Conservation (phyloP, 2,888 invertebrate genomes). For the Leucania comma region DNA sequence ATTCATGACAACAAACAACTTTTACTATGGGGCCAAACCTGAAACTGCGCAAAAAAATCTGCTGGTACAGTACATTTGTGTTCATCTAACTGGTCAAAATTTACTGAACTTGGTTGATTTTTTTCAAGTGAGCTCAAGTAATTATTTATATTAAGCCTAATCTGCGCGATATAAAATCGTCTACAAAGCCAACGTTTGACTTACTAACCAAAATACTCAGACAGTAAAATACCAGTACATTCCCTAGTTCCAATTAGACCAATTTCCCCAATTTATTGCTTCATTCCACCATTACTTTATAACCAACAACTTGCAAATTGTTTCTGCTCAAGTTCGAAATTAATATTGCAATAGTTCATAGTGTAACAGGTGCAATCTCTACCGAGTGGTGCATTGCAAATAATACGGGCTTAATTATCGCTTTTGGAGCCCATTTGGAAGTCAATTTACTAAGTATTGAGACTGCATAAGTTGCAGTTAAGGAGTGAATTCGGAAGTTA, state of each 20-base stretch:
- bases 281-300: constrained; percentile 3
- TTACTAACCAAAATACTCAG: background rate
- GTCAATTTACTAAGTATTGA: constrained; percentile 39
- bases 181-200: background rate
- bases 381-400: constrained; percentile 39
- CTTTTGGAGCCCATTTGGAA: constrained; percentile 20
- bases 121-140: no score
- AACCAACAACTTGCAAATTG: constrained; percentile 30
- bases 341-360: constrained; percentile 48
- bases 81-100: no score
- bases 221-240: background rate
- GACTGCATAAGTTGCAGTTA: constrained; percentile 18
- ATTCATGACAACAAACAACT: no score
- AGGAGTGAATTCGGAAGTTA: constrained; percentile 18
- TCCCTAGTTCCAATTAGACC: constrained; percentile 8
- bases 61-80: no score
- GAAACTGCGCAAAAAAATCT: no score
- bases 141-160: no score
- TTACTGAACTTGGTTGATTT: no score
- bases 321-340: constrained; percentile 36
- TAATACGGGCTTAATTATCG: constrained; percentile 49
- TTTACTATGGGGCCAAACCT: no score
- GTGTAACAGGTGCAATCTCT: constrained; percentile 52
- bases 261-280: constrained; percentile 34
- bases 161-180: background rate